These are phyloP conservation scores for Ephestia elutella DNA, from an alignment of 1,140 invertebrate species.

Conservation along the genomic window DNA sequence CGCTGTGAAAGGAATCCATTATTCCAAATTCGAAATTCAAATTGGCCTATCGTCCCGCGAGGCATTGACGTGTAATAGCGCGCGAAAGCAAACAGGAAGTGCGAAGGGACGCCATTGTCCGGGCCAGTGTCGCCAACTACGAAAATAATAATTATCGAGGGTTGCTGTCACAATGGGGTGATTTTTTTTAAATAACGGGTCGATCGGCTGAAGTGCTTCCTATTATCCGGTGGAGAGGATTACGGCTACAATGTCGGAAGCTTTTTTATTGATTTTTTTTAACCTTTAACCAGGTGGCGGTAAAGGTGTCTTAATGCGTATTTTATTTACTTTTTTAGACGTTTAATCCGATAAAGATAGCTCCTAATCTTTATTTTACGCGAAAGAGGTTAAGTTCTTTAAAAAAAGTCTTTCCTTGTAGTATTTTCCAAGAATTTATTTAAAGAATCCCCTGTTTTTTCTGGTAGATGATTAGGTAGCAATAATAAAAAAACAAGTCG, in stretches of 20 bases:
- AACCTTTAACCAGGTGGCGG: constrained; percentile 47
- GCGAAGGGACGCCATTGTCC: constrained; percentile 62
- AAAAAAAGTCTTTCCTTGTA: constrained; percentile 11
- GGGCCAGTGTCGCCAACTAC: constrained; percentile 67
- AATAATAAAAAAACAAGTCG: constrained; percentile 10
- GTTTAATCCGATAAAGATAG: constrained; percentile 43
- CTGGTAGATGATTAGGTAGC: background rate
- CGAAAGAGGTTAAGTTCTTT: constrained; percentile 12
- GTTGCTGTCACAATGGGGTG: constrained; percentile 51
- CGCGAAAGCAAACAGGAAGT: constrained; percentile 71
- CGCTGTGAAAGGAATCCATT: constrained; percentile 50
- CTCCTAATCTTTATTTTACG: constrained; percentile 21
- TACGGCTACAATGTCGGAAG: constrained; percentile 55
- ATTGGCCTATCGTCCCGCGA: constrained; percentile 62
- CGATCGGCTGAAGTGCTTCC: constrained; percentile 68
- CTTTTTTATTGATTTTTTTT: constrained; percentile 43
- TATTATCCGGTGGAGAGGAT: constrained; percentile 61
- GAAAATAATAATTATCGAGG: constrained; percentile 73
- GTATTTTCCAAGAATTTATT: background rate
- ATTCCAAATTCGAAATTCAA: constrained; percentile 63
- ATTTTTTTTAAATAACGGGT: constrained; percentile 62
- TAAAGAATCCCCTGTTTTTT: background rate
- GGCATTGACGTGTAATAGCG: constrained; percentile 70
- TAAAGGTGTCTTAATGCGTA: constrained; percentile 59
- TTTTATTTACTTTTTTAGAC: constrained; percentile 50